Percentiles rank a stretch among this genome's conserved stretches.
Conservation (phyloP, 2,888 invertebrate genomes). For the Athetis lepigone region DNA sequence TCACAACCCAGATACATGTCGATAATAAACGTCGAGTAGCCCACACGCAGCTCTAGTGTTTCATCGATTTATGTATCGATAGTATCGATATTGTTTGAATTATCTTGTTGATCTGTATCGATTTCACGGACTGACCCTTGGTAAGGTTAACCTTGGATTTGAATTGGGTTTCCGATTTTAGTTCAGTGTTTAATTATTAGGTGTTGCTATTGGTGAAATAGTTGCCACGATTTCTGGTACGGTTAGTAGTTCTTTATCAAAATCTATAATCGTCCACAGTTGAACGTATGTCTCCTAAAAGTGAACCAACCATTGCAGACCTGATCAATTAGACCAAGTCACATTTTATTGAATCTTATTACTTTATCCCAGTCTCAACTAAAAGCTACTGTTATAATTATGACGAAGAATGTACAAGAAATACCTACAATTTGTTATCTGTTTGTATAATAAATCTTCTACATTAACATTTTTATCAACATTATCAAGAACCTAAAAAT, state of each 20-base stretch:
- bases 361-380: too few species aligned
- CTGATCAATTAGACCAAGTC: too few species aligned
- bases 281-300: too few species aligned
- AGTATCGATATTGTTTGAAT: constrained; percentile 46
- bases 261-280: too few species aligned
- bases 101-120: constrained; percentile 38
- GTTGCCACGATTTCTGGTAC: neutral
- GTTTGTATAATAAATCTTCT: too few species aligned
- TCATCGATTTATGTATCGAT: constrained; percentile 48
- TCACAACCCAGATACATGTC: constrained; percentile 56
- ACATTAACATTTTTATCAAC: too few species aligned
- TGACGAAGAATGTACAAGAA: too few species aligned
- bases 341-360: too few species aligned
- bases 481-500: neutral
- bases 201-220: neutral
- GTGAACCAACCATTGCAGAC: too few species aligned
- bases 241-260: too few species aligned
- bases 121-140: constrained; percentile 28
- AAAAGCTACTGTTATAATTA: too few species aligned
- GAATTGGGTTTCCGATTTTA: neutral
- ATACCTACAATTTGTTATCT: too few species aligned
- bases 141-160: neutral
- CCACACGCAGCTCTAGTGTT: constrained; percentile 58
- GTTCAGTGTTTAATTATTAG: neutral
- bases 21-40: constrained; percentile 53